These are phyloP conservation scores for Syngnathus acus DNA, from an alignment of 2,797 vertebrate species.

Conservation along the genomic window DNA sequence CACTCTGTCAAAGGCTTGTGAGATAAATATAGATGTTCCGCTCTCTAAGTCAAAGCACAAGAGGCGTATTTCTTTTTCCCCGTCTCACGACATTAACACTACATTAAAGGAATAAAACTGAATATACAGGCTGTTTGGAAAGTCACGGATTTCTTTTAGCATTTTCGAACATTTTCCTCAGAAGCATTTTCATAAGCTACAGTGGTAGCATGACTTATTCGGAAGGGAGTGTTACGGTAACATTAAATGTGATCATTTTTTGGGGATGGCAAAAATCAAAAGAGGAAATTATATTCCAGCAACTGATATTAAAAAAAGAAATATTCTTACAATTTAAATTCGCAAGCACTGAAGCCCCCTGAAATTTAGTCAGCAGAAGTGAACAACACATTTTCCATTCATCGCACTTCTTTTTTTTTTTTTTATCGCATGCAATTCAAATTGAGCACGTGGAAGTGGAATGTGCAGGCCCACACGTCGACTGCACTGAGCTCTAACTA, in stretches of 20 bases:
- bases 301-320: neutral
- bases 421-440: neutral
- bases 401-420: too few species aligned
- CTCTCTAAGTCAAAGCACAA: constrained; percentile 24
- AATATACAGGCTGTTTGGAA: neutral
- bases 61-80: constrained; percentile 24
- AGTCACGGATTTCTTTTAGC: neutral
- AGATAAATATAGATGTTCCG: constrained; percentile 50
- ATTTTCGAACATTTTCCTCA: neutral
- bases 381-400: neutral
- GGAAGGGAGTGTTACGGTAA: too few species aligned
- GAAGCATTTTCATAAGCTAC: too few species aligned
- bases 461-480: constrained; percentile 10
- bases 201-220: too few species aligned
- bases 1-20: constrained; percentile 35
- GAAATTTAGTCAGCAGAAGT: neutral
- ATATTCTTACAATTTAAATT: neutral
- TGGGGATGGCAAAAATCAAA: too few species aligned
- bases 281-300: too few species aligned
- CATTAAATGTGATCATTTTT: too few species aligned
- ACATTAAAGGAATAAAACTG: neutral
- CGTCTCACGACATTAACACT: constrained; percentile 17
- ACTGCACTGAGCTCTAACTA: constrained; percentile 11
- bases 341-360: neutral
- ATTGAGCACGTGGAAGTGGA: neutral